phyloP scores from a whole-genome alignment of 2,888 invertebrate species.

The Trissoscelio sp. region DNA sequence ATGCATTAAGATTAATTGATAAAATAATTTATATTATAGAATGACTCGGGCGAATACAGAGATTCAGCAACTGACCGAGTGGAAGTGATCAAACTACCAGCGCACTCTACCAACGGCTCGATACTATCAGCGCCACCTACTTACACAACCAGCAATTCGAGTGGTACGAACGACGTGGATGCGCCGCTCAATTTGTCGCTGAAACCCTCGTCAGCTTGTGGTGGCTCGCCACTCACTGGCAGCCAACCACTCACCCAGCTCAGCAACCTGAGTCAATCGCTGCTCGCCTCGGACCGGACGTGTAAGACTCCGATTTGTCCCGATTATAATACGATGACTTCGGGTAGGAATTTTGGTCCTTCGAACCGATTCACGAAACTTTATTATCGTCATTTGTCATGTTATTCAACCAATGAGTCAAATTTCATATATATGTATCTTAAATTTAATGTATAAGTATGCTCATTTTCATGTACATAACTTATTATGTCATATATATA shows the following conservation, averaged over 20 bases:
- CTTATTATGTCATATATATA: no score
- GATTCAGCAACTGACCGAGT: constrained; percentile 88
- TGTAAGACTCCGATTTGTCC: constrained; percentile 82
- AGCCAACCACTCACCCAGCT: constrained; percentile 82
- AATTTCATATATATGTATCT: no score
- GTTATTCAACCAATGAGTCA: no score
- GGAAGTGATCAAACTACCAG: constrained; percentile 92
- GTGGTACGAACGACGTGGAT: constrained; percentile 87
- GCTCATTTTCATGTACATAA: no score
- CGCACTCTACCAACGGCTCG: constrained; percentile 83
- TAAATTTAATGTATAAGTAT: no score
- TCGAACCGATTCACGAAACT: constrained; percentile 45
- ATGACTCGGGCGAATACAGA: no score
- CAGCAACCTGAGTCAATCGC: constrained; percentile 82
- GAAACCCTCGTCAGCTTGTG: constrained; percentile 86
- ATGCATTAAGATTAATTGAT: no score
- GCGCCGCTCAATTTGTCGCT: constrained; percentile 93
- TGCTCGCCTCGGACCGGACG: constrained; percentile 84
- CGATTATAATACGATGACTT: constrained; percentile 66
- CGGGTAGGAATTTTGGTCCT: constrained; percentile 66
- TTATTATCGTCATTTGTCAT: constrained; percentile 8
- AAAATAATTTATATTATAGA: no score
- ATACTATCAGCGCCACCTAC: constrained; percentile 84
- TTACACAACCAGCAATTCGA: constrained; percentile 83
- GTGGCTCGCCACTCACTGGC: constrained; percentile 78